Percentiles rank a stretch among this genome's conserved stretches.
phyloP scores from a whole-genome alignment of 1,140 invertebrate species.

The Samia ricini region DNA sequence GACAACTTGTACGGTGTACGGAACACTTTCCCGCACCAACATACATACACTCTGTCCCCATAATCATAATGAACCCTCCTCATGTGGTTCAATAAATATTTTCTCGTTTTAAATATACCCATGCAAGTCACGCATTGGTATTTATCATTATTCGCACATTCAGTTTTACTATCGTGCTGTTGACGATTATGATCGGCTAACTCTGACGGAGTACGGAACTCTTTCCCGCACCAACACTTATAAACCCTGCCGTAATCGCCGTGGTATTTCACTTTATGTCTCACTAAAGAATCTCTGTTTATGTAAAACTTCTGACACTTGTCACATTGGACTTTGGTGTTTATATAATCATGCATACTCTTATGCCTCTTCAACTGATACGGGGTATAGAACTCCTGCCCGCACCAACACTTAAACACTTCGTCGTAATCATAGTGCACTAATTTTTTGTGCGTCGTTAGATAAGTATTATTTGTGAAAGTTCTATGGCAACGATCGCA shows the following conservation, averaged over 20 bases:
- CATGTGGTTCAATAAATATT: neutral
- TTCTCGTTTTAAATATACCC: neutral
- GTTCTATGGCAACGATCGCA: too few relatives aligned
- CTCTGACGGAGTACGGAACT: neutral
- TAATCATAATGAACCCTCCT: neutral
- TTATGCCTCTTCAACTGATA: neutral
- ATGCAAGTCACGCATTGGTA: neutral
- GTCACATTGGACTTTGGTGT: neutral
- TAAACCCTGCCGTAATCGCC: neutral
- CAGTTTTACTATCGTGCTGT: neutral
- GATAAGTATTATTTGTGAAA: too few relatives aligned
- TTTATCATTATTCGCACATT: neutral
- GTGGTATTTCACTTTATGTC: neutral
- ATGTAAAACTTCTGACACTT: neutral
- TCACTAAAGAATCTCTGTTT: neutral
- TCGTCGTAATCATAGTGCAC: too few relatives aligned
- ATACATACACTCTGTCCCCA: neutral
- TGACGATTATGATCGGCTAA: neutral
- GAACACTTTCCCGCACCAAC: neutral
- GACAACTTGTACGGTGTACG: neutral
- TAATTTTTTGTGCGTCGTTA: too few relatives aligned
- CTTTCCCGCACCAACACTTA: neutral
- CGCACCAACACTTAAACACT: neutral
- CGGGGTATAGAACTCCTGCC: neutral
- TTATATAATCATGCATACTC: neutral